Evolutionary conservation across 2,797 vertebrate species (phyloP), one percentile per base, ranked within the genome.

Genomic region (Eutrigla gurnardus): DNA sequence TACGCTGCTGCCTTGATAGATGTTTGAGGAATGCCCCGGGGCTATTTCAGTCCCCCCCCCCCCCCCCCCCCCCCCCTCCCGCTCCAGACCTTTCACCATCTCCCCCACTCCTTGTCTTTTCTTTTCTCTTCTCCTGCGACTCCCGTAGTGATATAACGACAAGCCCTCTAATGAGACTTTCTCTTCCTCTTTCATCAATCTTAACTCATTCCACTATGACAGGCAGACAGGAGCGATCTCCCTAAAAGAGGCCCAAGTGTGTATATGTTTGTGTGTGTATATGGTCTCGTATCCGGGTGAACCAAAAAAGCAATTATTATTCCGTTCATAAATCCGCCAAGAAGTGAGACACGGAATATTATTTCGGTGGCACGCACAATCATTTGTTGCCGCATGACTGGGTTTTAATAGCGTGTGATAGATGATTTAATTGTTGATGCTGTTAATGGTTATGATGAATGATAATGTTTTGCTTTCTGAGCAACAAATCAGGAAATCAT

Each of bases 161-260:
- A 75, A 74, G 50, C 50, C 35, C 13, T 84, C 43, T 68, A 70
- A 86, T 57, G 61, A 49, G 82, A 78, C 74, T 78, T 75, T 75
- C 59, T 70, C 69, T 77, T 84, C 70, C 74, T 78, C 73, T 65
- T 75, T 78, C 83, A 91, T 89, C 73, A 80, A 76, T 89, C 84
- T 77, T 12, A 70, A 35, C 69, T 86, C 78, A 80, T 86, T 82
- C 67, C 70, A 57, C 36, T 39, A 0, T 81, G 84, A 78, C 82
- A 87, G 67, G 81, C 68, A 66, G 75, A 75, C 73, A 69, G 12
- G 39, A 65, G 72, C 70, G 64, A 73, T 80, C 73, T 55, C 64
- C 36, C 35, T 40, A 53, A 67, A 80, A 70, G 63, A 82, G 77
- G 75, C 73, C 72, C 43, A 33, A 72, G 80, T 68, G 70, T 73